These are phyloP conservation scores for Taxidea taxus DNA, from an alignment of 2,113 vertebrate species.

Conservation along the genomic window DNA sequence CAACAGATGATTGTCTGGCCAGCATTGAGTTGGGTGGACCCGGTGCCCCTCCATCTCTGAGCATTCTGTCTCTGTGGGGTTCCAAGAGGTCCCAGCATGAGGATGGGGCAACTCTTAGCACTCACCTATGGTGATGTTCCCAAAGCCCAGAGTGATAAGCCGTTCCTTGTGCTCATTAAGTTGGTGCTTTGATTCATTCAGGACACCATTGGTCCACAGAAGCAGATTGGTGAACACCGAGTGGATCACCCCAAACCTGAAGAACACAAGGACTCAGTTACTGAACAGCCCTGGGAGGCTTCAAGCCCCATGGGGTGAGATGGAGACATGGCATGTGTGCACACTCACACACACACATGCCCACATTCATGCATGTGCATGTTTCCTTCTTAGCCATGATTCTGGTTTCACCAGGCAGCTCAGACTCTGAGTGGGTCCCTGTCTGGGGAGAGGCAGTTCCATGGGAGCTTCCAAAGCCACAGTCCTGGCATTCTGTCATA, in stretches of 20 bases:
- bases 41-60: neutral
- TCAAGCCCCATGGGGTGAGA: neutral
- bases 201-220: conserved; percentile 93
- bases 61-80: neutral
- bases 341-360: fast-evolving
- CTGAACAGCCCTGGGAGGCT: neutral
- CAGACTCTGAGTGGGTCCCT: neutral
- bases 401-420: neutral
- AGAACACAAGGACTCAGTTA: conserved; percentile 26
- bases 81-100: fast-evolving
- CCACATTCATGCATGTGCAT: neutral
- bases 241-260: conserved; percentile 97
- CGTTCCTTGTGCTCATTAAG: conserved; percentile 92
- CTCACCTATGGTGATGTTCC: conserved; percentile 91
- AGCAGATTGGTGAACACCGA: conserved; percentile 97
- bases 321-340: fast-evolving
- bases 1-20: neutral
- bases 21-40: fast-evolving
- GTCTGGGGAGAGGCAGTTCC: neutral
- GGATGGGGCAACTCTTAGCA: neutral
- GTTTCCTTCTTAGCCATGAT: neutral
- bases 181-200: conserved; percentile 95
- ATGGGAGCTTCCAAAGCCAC: neutral
- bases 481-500: neutral
- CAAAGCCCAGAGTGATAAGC: conserved; percentile 87